Percentiles rank a stretch among this genome's conserved stretches.
Conservation (phyloP, 1,140 invertebrate species). For the Trinorchestia longiramus region DNA sequence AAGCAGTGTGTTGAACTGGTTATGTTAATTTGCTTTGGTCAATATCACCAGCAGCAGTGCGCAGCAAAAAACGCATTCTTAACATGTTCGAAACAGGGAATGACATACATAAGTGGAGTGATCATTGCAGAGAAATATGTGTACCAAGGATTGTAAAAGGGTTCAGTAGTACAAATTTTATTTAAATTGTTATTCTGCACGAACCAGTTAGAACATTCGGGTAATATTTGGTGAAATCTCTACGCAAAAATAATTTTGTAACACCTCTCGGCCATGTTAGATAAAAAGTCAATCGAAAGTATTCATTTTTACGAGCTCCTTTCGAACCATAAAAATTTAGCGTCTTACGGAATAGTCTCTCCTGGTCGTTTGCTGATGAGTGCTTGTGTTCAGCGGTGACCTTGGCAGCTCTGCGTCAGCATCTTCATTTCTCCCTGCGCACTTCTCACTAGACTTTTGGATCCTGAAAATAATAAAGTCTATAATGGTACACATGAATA, state of each 20-base stretch:
- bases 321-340: not conserved
- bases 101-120: too few relatives aligned
- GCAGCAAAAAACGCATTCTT: too few relatives aligned
- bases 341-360: not conserved
- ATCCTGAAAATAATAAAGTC: not conserved
- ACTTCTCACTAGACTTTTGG: not conserved
- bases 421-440: not conserved
- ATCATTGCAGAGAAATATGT: too few relatives aligned
- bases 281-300: not conserved
- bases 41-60: too few relatives aligned
- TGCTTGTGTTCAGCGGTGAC: not conserved
- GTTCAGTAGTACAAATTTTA: not conserved
- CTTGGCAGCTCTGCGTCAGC: not conserved
- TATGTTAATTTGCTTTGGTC: too few relatives aligned
- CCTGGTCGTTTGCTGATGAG: not conserved
- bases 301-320: not conserved
- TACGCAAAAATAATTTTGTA: not conserved
- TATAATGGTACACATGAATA: not conserved
- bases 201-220: not conserved
- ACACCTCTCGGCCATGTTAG: not conserved
- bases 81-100: too few relatives aligned
- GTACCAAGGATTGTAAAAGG: too few relatives aligned
- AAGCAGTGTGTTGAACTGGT: too few relatives aligned
- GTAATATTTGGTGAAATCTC: not conserved
- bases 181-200: not conserved